Evolutionary conservation across 2,113 vertebrate genomes (phyloP), one percentile per base, ranked within the genome.

Genomic region (Sylvietta virens): DNA sequence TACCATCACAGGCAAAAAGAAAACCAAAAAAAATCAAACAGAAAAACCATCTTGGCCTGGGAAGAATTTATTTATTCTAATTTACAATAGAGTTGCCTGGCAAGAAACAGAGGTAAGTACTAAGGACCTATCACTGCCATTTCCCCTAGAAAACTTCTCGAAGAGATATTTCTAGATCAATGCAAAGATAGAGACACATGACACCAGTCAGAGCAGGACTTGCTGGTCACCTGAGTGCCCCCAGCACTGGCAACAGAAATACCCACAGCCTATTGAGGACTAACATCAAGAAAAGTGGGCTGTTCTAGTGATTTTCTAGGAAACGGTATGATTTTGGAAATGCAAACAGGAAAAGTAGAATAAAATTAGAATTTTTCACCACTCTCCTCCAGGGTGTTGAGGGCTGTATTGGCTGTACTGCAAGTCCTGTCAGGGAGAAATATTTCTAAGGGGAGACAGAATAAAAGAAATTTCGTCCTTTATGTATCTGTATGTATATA

Each of bases 171-270:
- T 71, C 42, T 45, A 58, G 56, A 16, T 10, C 30, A 50, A 3
- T 1, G 1, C 1, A 10, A 37, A 64, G 24, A 39, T 1, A 58
- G 24, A 60, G 58, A n/a, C 1, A 1, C 0, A 0, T 23, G 54
- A 42, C 17, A 9, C 9, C 40, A 8, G 45, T 7, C 10, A 9
- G 53, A 64, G 33, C 15, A 89, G 26, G 39, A 21, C 42, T 58
- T 13, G 2, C 11, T 4, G 2, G 10, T 39, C 33, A 71, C 31
- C 40, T 37, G 31, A 17, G 33, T 9, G 6, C 47, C 56, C 33
- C 11, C 33, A 61, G 81, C 27, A 50, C 18, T 5, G 37, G 51
- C 12, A 53, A 23, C 19, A 2, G 11, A 48, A 53, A 37, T 1
- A 3, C 7, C 23, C 23, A 19, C 22, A 58, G 44, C 18, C 31